Evolutionary conservation across 2,888 invertebrate genomes (phyloP).

Genomic region (Agrilus biguttatus): DNA sequence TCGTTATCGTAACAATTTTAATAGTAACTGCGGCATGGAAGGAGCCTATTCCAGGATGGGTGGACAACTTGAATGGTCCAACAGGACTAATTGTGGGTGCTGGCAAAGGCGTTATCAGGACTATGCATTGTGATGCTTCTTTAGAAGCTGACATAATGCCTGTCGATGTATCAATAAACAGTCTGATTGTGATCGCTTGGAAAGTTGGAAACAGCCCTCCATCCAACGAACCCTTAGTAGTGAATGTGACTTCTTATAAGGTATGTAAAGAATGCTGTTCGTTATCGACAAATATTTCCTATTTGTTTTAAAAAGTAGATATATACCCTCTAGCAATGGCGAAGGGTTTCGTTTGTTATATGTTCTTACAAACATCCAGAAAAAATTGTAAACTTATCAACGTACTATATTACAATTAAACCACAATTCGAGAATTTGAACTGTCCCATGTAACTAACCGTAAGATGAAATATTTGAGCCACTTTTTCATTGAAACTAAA

Average conservation of each 20-base stretch:
- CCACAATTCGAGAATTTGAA: too few species aligned
- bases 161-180: conserved; percentile 68
- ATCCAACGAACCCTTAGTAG: conserved; percentile 18
- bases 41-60: conserved; percentile 78
- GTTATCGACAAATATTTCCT: too few species aligned
- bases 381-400: too few species aligned
- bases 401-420: too few species aligned
- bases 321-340: too few species aligned
- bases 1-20: background rate
- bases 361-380: too few species aligned
- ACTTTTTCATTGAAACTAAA: too few species aligned
- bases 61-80: conserved; percentile 82
- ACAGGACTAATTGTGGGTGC: conserved; percentile 70
- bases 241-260: conserved; percentile 22
- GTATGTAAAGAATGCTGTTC: conserved; percentile 13
- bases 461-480: too few species aligned
- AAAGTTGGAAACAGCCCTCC: conserved; percentile 31
- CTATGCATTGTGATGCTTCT: conserved; percentile 59
- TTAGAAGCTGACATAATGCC: conserved; percentile 58
- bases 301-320: too few species aligned
- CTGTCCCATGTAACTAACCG: too few species aligned
- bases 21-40: conserved; percentile 63
- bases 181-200: conserved; percentile 61
- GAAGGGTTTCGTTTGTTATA: too few species aligned
- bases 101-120: conserved; percentile 72